Percentiles rank a stretch among this genome's conserved stretches.
phyloP scores from a whole-genome alignment of 2,888 invertebrate genomes.

The Pomacea canaliculata region DNA sequence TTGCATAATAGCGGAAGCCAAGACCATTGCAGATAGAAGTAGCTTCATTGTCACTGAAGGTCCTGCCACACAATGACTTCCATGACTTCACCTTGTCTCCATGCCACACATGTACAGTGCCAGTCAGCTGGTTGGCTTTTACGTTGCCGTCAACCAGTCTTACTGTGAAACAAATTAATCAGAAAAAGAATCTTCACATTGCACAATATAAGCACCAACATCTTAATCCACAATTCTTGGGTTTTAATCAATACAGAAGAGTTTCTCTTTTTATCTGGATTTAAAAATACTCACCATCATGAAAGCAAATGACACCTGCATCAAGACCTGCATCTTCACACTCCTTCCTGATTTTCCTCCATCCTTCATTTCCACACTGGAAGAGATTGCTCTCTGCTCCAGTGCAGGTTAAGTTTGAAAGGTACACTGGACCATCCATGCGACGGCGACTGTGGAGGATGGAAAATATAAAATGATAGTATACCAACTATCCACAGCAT shows the following conservation, averaged over 20 bases:
- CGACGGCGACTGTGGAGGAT: slow-evolving; percentile 37
- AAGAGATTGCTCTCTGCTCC: slow-evolving; percentile 47
- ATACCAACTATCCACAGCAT: too few species aligned
- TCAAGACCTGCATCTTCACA: slow-evolving; percentile 35
- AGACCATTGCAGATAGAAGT: slow-evolving; percentile 78
- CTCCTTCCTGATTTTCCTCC: slow-evolving; percentile 31
- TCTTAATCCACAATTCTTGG: too few species aligned
- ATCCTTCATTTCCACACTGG: slow-evolving; percentile 48
- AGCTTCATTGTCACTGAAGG: slow-evolving; percentile 78
- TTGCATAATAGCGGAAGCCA: slow-evolving; percentile 71
- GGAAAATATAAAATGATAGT: too few species aligned
- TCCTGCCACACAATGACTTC: slow-evolving; percentile 81
- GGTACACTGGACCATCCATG: slow-evolving; percentile 33
- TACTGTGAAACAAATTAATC: slow-evolving; percentile 29
- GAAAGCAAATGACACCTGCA: slow-evolving; percentile 55
- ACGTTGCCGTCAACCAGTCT: slow-evolving; percentile 37
- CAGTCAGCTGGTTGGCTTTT: slow-evolving; percentile 21
- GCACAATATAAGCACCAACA: too few species aligned
- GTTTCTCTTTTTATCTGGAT: too few species aligned
- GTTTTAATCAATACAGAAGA: too few species aligned
- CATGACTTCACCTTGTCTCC: slow-evolving; percentile 67
- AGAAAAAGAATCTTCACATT: too few species aligned
- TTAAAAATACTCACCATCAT: slow-evolving; percentile 13
- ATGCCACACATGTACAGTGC: slow-evolving; percentile 26
- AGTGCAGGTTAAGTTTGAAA: slow-evolving; percentile 48